Evolutionary conservation across 2,113 vertebrate species (phyloP), one percentile per base, ranked within the genome.

Genomic region (Hypomesus transpacificus): DNA sequence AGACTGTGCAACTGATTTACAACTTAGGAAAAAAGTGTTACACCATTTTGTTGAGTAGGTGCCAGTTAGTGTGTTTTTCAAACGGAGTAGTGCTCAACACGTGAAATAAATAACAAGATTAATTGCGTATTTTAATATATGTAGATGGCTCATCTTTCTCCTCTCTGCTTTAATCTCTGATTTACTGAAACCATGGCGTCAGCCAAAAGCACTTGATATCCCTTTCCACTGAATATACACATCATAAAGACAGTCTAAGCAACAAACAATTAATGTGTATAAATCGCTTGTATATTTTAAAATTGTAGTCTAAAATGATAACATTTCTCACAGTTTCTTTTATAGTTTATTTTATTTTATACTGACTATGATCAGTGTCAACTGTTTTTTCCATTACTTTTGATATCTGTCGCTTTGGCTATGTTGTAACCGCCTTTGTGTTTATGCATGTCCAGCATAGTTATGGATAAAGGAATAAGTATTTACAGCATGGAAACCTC

Each of bases 341-440:
- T 34, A 7, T 26, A 26, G 1, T 3, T 2, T 3, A 3, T 26
- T 34, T 7, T 0, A 34, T 34, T 34, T 46, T 9, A 46, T 46
- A 46, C 31, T 34, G 39, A 46, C 39, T 46, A 46, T 11, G 31
- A 46, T 46, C 39, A 46, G 39, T 11, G 39, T 46, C 39, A 46
- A 46, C 31, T 6, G 31, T 34, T 6, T 34, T 34, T 34, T 34
- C 31, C 31, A 34, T 34, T 6, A 34, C 0, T 34, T 34, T 34
- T 34, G 4, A 34, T 7, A 6, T 46, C 39, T 88, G 78, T 77
- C 81, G 34, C 31, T 67, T 68, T 78, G 65, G 71, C 68, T 74
- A 77, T 71, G 1, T 51, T 61, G 79, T 86, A 79, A 81, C 81
- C 85, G 78, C 84, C 84, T 83, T 78, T 80, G 71, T 86, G 77